Evolutionary conservation across 2,888 invertebrate species (phyloP).

Genomic region (Bembecia ichneumoniformis): DNA sequence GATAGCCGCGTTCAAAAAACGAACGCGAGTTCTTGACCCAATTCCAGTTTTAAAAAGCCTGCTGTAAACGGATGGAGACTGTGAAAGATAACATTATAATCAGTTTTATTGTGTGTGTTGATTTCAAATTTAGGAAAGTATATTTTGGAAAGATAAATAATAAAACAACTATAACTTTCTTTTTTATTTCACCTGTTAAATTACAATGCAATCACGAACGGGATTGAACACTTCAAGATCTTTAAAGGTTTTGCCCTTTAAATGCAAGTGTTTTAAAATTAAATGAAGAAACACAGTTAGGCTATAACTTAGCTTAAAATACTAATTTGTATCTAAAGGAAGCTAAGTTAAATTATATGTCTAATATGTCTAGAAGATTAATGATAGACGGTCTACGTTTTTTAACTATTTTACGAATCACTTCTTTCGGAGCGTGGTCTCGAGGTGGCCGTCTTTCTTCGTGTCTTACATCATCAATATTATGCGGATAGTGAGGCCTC

Average conservation of each 20-base stretch:
- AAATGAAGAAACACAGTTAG: no score
- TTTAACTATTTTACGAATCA: conserved; percentile 51
- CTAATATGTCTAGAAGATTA: conserved; percentile 58
- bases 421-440: conserved; percentile 34
- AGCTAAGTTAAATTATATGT: conserved; percentile 39
- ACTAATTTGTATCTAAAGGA: conserved; percentile 11
- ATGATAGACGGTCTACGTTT: conserved; percentile 46
- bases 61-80: background rate
- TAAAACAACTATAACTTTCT: no score
- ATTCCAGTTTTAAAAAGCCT: background rate
- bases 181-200: no score
- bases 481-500: conserved; percentile 28
- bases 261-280: no score
- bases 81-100: no score
- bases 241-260: no score
- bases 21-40: background rate
- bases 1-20: background rate
- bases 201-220: no score
- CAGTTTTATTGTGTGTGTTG: no score
- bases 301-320: no score
- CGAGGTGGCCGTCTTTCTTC: conserved; percentile 36
- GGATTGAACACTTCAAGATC: no score
- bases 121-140: no score
- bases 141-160: no score
- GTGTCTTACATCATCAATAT: conserved; percentile 26